Conservation (phyloP, 2,797 vertebrate species). For the Cetoscarus ocellatus region DNA sequence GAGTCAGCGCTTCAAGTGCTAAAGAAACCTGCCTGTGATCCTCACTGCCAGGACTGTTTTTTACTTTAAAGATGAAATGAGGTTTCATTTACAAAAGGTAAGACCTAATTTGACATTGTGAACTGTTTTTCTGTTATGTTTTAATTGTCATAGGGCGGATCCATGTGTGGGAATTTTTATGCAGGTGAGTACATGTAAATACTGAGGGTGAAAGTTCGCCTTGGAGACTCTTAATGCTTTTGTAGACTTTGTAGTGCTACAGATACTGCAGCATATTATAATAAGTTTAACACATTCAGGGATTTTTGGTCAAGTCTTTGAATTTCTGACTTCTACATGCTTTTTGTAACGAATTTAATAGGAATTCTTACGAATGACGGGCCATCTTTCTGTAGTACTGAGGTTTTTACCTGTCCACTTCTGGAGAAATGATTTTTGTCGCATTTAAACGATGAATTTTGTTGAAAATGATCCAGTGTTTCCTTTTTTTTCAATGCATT, state of each 20-base stretch:
- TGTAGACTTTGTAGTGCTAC: no score
- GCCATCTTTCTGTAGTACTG: no score
- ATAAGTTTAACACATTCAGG: background rate
- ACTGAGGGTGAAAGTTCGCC: background rate
- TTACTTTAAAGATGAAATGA: constrained; percentile 42
- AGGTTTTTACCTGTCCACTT: no score
- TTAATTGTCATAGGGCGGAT: background rate
- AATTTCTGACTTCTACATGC: no score
- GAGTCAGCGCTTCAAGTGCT: constrained; percentile 5
- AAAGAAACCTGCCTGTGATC: background rate
- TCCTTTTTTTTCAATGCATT: no score
- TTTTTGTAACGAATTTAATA: no score
- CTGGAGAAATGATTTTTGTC: no score
- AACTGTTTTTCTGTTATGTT: constrained; percentile 3
- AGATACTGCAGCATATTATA: background rate
- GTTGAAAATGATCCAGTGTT: no score
- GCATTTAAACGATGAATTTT: no score
- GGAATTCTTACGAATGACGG: no score
- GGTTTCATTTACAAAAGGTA: constrained; percentile 40
- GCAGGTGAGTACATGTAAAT: background rate
- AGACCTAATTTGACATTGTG: constrained; percentile 27
- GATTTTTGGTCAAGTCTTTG: no score
- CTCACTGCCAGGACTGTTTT: constrained; percentile 1
- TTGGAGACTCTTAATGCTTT: background rate
- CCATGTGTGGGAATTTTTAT: background rate